Evolutionary conservation across 2,113 vertebrate species (phyloP), one percentile per base, ranked within the genome.

Genomic region (Corydoras maculifer): DNA sequence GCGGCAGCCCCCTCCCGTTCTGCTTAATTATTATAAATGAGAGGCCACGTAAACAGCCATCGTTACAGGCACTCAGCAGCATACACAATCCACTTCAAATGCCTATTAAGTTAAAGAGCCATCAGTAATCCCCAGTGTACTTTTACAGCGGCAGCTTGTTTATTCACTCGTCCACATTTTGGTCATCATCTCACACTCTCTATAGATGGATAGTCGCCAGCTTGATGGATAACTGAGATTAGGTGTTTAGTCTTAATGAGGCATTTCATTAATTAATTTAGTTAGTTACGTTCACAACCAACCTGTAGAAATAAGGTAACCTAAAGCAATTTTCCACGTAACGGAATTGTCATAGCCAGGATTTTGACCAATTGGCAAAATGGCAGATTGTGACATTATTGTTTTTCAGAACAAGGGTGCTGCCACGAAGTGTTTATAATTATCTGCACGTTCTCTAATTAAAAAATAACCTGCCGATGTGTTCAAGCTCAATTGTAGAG

Each of bases 11-110:
- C 89, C 91, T 86, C 94, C 92, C 91, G 93, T 93, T 92, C 90
- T 90, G 90, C 89, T 90, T 95, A 95, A 97, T 95, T 95, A 93
- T 94, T 94, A 94, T 92, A 94, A 94, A 96, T 93, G 93, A 92
- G 87, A 88, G 89, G 91, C 85, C 87, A 90, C 88, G 86, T 89
- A 91, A 91, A 90, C 90, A 90, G 88, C 86, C 86, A 86, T 90
- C 88, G 87, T 91, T 91, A 91, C 87, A 89, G 86, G 88, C 88
- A 88, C 87, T 91, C 88, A 88, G 86, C 86, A 88, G 87, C 88
- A 84, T 83, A 88, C 87, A 90, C 88, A 88, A 90, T 89, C 88
- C 87, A 88, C 88, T 91, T 90, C 88, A 90, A 91, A 91, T 89
- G 86, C 87, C 87, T 87, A 90, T 91, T 90, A 90, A 87, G 86